phyloP scores from a whole-genome alignment of 2,113 vertebrate species.

The Poeciliopsis occidentalis region DNA sequence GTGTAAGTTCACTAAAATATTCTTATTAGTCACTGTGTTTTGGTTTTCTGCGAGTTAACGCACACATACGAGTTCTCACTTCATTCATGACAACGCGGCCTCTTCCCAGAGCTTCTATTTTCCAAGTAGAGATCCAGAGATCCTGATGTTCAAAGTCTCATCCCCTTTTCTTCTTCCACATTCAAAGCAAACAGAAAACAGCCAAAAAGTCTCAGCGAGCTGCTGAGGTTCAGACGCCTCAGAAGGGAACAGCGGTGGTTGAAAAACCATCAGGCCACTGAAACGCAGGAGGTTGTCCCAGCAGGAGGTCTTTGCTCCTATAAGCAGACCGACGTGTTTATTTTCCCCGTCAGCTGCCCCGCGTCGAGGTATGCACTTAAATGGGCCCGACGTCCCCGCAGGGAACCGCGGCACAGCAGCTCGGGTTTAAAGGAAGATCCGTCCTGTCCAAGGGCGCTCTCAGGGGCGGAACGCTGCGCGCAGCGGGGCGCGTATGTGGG shows the following conservation, averaged over 20 bases:
- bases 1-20: not conserved
- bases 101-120: not conserved
- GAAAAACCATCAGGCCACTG: slow-evolving; percentile 60
- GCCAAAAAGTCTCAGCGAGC: not conserved
- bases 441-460: slow-evolving; percentile 71
- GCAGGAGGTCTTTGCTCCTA: slow-evolving; percentile 60
- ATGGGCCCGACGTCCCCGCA: slow-evolving; percentile 68
- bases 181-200: not conserved
- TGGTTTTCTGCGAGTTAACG: too few relatives aligned
- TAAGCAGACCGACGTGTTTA: slow-evolving; percentile 76
- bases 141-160: not conserved
- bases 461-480: slow-evolving; percentile 73
- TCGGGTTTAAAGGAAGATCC: slow-evolving; percentile 76
- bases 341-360: slow-evolving; percentile 77
- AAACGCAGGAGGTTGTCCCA: slow-evolving; percentile 65
- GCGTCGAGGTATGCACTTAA: slow-evolving; percentile 76
- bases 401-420: slow-evolving; percentile 67
- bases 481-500: slow-evolving; percentile 70
- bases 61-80: not conserved
- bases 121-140: not conserved
- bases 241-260: slow-evolving; percentile 35
- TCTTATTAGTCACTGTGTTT: not conserved
- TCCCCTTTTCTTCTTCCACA: not conserved
- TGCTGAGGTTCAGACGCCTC: slow-evolving; percentile 31
- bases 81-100: not conserved